Conservation (phyloP, 2,888 invertebrate species). For the Tuberolachnus salignus region DNA sequence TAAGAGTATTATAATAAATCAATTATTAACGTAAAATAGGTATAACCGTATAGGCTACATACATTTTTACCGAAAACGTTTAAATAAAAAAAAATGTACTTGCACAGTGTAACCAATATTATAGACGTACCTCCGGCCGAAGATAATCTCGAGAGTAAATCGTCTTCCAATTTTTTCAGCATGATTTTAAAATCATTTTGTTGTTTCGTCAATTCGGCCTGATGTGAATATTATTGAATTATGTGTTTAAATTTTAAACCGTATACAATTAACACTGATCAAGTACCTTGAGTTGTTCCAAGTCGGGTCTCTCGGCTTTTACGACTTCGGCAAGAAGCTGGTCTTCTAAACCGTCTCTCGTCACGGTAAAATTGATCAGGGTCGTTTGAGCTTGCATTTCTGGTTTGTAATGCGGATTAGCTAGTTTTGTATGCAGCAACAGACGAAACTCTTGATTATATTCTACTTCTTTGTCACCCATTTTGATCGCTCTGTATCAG, state of each 20-base stretch:
- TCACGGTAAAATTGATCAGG: conserved; percentile 95
- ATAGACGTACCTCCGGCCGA: conserved; percentile 64
- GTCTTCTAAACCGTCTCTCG: conserved; percentile 93
- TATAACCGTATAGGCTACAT: no score
- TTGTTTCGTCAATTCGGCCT: conserved; percentile 90
- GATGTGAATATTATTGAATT: conserved; percentile 23
- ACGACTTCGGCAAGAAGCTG: conserved; percentile 95
- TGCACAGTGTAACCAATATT: no score
- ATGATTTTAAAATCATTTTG: conserved; percentile 97
- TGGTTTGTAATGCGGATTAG: conserved; percentile 97
- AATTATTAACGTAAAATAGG: no score
- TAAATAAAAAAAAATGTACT: no score
- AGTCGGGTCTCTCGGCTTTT: conserved; percentile 93
- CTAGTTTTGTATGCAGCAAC: conserved; percentile 91
- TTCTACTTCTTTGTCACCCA: conserved; percentile 96
- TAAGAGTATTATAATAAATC: no score
- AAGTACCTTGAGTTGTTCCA: conserved; percentile 85
- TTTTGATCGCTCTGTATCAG: conserved; percentile 82
- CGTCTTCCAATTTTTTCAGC: conserved; percentile 90
- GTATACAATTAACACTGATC: no score
- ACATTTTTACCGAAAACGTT: no score
- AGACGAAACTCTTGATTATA: conserved; percentile 85
- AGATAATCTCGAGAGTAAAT: conserved; percentile 77
- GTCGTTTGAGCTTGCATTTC: conserved; percentile 99
- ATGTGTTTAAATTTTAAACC: background rate